A percentile compares a stretch with the other conserved stretches of the same genome.
These are phyloP conservation scores for Typhlomys cinereus DNA, from an alignment of 2,113 vertebrate genomes.

Conservation along the genomic window DNA sequence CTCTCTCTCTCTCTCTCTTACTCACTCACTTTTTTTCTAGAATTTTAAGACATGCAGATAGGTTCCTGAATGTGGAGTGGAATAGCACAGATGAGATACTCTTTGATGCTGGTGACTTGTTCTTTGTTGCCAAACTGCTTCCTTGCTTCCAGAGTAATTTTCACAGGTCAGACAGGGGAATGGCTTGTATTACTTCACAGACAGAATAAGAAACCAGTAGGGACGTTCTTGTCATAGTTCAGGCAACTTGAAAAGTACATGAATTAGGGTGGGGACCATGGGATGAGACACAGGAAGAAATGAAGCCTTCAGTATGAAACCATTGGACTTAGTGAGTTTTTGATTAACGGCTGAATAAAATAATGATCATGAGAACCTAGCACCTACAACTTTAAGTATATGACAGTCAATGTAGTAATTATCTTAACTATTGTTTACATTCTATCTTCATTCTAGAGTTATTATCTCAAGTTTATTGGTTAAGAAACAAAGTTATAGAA, in stretches of 20 bases:
- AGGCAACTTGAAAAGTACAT: background rate
- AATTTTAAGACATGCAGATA: background rate
- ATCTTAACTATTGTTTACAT: background rate
- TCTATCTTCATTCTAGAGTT: no score
- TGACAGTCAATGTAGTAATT: background rate
- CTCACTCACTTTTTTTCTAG: no score
- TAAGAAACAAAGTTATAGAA: constrained; percentile 4
- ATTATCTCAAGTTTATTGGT: background rate
- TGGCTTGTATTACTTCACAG: background rate
- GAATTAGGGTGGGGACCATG: background rate
- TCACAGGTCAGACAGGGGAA: background rate
- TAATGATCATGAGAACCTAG: background rate
- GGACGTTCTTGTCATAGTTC: background rate
- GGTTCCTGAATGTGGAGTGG: background rate
- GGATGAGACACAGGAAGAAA: background rate
- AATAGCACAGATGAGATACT: background rate
- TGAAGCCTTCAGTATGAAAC: background rate
- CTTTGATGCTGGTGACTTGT: background rate
- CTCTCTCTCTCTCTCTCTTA: no score
- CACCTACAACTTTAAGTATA: background rate
- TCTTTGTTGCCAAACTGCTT: no score
- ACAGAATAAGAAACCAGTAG: background rate
- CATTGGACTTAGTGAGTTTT: background rate
- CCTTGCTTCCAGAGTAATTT: background rate
- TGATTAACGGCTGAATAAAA: background rate